Evolutionary conservation across 2,113 vertebrate species (phyloP).

Genomic region (Fulmarus glacialis): DNA sequence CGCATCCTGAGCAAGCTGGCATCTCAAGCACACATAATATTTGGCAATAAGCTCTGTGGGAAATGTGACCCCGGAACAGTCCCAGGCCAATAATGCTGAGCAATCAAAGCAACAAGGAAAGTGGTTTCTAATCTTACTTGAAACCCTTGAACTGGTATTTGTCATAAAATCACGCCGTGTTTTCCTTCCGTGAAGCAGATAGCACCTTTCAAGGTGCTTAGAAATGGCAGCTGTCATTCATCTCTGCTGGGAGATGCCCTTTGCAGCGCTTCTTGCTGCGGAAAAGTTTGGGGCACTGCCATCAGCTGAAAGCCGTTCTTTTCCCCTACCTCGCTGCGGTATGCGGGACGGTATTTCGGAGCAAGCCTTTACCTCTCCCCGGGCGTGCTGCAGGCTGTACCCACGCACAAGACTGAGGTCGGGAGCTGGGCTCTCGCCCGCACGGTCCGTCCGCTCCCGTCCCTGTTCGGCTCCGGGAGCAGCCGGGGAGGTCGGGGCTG

Average conservation of each 20-base stretch:
- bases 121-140: not conserved
- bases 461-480: not conserved
- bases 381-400: not conserved
- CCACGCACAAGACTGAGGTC: rapidly evolving
- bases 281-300: not conserved
- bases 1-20: not conserved
- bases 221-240: not conserved
- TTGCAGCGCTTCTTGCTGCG: not conserved
- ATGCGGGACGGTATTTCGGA: not conserved
- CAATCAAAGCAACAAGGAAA: not conserved
- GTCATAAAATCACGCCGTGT: not conserved
- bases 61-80: not conserved
- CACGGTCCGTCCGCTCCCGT: rapidly evolving
- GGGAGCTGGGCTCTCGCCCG: not conserved
- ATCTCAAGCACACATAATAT: not conserved
- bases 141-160: not conserved
- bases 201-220: not conserved
- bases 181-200: not conserved
- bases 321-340: not conserved
- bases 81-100: not conserved
- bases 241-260: not conserved
- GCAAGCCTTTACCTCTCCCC: not conserved
- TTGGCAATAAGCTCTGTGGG: not conserved
- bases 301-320: not conserved
- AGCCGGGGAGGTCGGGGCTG: rapidly evolving